phyloP scores from a whole-genome alignment of 2,888 invertebrate genomes.

The Synergus gifuensis region DNA sequence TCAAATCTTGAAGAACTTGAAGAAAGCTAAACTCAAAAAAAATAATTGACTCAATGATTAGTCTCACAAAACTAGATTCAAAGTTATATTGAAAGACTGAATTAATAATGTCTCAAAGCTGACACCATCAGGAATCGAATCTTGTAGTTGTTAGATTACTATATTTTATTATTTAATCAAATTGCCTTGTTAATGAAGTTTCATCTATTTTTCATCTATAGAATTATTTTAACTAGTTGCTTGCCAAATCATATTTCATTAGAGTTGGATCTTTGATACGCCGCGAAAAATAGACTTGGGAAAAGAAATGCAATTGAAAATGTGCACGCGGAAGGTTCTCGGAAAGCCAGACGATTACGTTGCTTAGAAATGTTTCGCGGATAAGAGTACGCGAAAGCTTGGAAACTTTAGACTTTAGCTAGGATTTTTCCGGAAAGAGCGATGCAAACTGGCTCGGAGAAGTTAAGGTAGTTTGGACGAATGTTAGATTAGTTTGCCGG shows the following conservation, averaged over 20 bases:
- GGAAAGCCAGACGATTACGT: slow-evolving; percentile 42
- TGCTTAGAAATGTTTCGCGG: slow-evolving; percentile 57
- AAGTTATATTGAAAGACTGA: slow-evolving; percentile 29
- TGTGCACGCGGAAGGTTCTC: not conserved
- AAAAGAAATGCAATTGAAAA: slow-evolving; percentile 19
- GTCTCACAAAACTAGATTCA: not conserved
- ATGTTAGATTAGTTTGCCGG: slow-evolving; percentile 75
- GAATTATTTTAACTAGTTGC: too few species aligned
- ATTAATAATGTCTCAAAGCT: slow-evolving; percentile 14
- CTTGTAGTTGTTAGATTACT: not conserved
- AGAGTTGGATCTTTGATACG: not conserved
- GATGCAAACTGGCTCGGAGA: slow-evolving; percentile 22
- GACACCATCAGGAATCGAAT: slow-evolving; percentile 23
- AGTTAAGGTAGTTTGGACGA: slow-evolving; percentile 64
- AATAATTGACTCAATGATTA: not conserved
- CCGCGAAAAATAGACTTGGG: not conserved
- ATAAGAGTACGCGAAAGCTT: slow-evolving; percentile 49
- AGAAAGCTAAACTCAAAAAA: not conserved
- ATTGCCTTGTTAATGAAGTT: too few species aligned
- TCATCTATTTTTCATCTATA: too few species aligned
- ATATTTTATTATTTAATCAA: not conserved
- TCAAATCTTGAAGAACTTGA: not conserved
- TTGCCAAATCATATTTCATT: not conserved
- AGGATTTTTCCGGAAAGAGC: slow-evolving; percentile 26
- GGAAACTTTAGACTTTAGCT: slow-evolving; percentile 59